A percentile compares a stretch with the other conserved stretches of the same genome.
Evolutionary conservation across 1,140 invertebrate species (phyloP).

Genomic region (Leptinotarsa lineolata): DNA sequence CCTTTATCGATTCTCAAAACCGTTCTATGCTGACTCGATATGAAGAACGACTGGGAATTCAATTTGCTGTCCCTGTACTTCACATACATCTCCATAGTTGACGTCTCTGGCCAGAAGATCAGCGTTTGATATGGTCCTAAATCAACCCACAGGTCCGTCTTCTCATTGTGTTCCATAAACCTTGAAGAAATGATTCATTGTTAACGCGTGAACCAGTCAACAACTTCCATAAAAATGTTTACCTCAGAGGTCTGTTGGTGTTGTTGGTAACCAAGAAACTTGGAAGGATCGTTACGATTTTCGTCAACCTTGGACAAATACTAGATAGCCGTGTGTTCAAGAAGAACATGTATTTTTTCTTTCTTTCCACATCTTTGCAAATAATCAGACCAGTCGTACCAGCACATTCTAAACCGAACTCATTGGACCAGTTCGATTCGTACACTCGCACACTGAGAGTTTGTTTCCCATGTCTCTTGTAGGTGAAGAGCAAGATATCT

Average conservation of each 20-base stretch:
- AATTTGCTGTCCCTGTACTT: constrained; percentile 77
- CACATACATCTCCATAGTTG: constrained; percentile 79
- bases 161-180: constrained; percentile 85
- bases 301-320: constrained; percentile 74
- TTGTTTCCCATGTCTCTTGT: constrained; percentile 68
- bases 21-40: constrained; percentile 70
- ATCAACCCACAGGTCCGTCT: constrained; percentile 83
- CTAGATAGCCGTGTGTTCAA: constrained; percentile 66
- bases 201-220: background rate
- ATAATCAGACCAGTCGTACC: constrained; percentile 74
- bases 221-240: background rate
- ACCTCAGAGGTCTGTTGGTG: constrained; percentile 66
- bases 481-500: constrained; percentile 72
- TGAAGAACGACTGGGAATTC: constrained; percentile 77
- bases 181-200: constrained; percentile 48
- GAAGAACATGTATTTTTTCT: constrained; percentile 64
- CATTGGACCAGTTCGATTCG: constrained; percentile 74
- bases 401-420: constrained; percentile 72
- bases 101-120: constrained; percentile 81
- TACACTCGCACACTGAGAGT: constrained; percentile 69
- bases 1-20: constrained; percentile 83
- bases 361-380: constrained; percentile 70
- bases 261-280: constrained; percentile 83
- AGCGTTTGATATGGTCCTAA: constrained; percentile 70
- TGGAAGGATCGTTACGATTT: constrained; percentile 82